These are phyloP conservation scores for Paedocypris micromegethes DNA, from an alignment of 2,797 vertebrate species.

Conservation along the genomic window DNA sequence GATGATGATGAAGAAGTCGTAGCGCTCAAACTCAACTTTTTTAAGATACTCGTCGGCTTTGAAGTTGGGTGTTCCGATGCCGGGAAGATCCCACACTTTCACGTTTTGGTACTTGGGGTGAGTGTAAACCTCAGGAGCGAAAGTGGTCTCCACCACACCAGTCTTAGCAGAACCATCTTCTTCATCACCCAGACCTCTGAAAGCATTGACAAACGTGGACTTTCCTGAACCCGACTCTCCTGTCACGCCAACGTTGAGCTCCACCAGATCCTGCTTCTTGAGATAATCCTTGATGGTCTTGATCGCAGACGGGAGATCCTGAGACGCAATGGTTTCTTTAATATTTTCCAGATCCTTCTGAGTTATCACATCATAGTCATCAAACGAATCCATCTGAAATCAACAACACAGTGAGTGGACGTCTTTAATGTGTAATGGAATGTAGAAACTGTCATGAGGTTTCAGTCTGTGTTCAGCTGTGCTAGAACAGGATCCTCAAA, in stretches of 20 bases:
- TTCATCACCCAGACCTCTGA: constrained; percentile 45
- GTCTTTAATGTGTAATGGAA: neutral
- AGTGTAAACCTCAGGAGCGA: constrained; percentile 42
- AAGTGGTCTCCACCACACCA: constrained; percentile 46
- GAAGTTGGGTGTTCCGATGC: constrained; percentile 62
- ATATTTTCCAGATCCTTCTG: constrained; percentile 11
- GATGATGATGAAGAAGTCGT: constrained; percentile 68
- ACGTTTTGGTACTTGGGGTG: constrained; percentile 61
- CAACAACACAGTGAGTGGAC: neutral
- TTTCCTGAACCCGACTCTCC: constrained; percentile 63
- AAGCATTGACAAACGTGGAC: constrained; percentile 54
- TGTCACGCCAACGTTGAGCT: constrained; percentile 49
- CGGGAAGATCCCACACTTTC: constrained; percentile 70
- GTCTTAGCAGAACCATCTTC: constrained; percentile 43
- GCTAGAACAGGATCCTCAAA: no score
- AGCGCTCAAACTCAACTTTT: constrained; percentile 58
- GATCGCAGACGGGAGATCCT: constrained; percentile 33
- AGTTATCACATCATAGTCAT: neutral
- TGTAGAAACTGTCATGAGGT: neutral
- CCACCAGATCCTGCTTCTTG: constrained; percentile 34
- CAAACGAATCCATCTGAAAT: neutral
- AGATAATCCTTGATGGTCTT: constrained; percentile 38
- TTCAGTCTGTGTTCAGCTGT: neutral
- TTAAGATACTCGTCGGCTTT: constrained; percentile 62
- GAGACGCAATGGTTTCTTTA: constrained; percentile 18